phyloP scores from a whole-genome alignment of 2,888 invertebrate species.

The Iselma pallidipennis region DNA sequence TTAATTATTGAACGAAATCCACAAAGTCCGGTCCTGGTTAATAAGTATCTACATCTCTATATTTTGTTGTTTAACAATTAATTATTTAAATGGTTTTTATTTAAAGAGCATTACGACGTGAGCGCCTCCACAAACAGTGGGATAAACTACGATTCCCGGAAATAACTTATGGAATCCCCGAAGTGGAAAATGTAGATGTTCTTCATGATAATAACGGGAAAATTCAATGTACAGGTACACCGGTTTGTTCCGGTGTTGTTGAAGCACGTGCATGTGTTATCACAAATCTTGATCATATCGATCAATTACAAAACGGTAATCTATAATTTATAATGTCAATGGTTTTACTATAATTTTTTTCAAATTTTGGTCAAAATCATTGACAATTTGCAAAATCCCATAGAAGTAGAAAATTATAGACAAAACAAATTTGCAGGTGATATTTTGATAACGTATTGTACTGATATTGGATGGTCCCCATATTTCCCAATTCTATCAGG shows the following conservation, averaged over 20 bases:
- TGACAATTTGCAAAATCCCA: too few species aligned
- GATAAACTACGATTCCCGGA: conserved; percentile 68
- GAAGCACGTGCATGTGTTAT: conserved; percentile 75
- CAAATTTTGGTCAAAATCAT: too few species aligned
- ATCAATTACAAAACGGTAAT: conserved; percentile 48
- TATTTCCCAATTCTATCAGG: conserved; percentile 80
- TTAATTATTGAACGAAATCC: conserved; percentile 55
- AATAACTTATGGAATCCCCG: conserved; percentile 51
- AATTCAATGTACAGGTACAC: conserved; percentile 60
- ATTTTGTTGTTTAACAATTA: too few species aligned
- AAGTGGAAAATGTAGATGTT: conserved; percentile 31
- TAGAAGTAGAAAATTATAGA: too few species aligned
- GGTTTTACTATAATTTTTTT: too few species aligned
- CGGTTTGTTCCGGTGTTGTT: conserved; percentile 72
- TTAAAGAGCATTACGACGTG: conserved; percentile 68
- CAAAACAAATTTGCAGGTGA: conserved; percentile 67
- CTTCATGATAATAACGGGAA: conserved; percentile 14
- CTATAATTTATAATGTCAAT: conserved; percentile 4
- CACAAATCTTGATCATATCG: conserved; percentile 65
- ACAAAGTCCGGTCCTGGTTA: conserved; percentile 62
- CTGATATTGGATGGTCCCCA: conserved; percentile 85
- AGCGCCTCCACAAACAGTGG: conserved; percentile 64
- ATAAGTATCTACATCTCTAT: conserved; percentile 58
- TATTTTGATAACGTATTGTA: conserved; percentile 74
- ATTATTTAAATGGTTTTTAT: background rate